Percentiles rank a stretch among this genome's conserved stretches.
Evolutionary conservation across 1,140 invertebrate species (phyloP).

Genomic region (Ceratina japonica): DNA sequence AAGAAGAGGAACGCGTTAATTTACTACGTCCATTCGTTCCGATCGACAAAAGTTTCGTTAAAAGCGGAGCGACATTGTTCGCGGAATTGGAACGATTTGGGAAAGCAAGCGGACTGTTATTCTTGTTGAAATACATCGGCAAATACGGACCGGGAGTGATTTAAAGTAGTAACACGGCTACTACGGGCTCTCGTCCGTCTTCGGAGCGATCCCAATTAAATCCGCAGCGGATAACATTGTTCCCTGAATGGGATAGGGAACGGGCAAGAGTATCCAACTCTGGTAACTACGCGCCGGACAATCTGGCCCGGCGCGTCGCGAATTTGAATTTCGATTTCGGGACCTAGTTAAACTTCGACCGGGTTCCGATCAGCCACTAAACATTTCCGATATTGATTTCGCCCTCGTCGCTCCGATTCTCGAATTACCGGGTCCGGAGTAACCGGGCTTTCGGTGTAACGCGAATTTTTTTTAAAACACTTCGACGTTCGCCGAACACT

Average conservation of each 20-base stretch:
- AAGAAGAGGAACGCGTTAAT: background rate
- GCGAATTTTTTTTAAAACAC: too few species aligned
- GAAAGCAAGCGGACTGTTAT: background rate
- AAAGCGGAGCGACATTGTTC: background rate
- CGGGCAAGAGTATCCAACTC: constrained; percentile 24
- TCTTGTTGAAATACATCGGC: background rate
- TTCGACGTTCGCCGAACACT: background rate
- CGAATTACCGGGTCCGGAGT: background rate
- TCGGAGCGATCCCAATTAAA: constrained; percentile 36
- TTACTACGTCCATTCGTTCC: background rate
- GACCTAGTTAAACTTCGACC: background rate
- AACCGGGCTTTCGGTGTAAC: too few species aligned
- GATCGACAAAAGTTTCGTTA: constrained; percentile 2
- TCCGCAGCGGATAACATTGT: constrained; percentile 36
- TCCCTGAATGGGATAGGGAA: constrained; percentile 15
- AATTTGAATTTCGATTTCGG: constrained; percentile 25
- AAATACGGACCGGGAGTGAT: background rate
- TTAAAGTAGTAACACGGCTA: constrained; percentile 18
- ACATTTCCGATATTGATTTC: background rate
- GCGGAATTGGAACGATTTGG: background rate
- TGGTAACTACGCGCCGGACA: constrained; percentile 20
- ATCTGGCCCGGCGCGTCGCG: constrained; percentile 1
- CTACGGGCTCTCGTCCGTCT: background rate
- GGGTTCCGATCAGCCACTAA: background rate
- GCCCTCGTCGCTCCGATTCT: background rate